Conservation (phyloP, 64 coral and sea anemone genomes). For the Porites lutea region DNA sequence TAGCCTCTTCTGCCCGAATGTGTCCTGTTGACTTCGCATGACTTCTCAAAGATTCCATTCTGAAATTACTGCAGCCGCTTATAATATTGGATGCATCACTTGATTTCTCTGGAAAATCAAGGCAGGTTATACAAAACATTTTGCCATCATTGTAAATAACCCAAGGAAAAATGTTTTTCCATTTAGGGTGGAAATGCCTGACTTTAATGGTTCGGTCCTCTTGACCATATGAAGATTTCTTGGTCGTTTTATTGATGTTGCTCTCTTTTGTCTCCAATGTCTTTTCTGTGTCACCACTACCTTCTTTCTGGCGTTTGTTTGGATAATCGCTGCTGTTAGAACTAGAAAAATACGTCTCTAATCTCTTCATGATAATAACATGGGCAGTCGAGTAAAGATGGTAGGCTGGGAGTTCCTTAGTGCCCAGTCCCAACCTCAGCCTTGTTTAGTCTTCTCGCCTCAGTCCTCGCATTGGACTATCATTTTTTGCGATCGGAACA, state of each 20-base stretch:
- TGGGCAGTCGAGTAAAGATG: conserved; percentile 37
- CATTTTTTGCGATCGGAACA: conserved; percentile 1
- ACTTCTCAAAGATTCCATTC: conserved; percentile 7
- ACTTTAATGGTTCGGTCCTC: conserved; percentile 2
- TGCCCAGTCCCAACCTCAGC: conserved; percentile 40
- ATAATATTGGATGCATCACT: not conserved
- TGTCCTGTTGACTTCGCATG: conserved; percentile 19
- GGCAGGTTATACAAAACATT: conserved; percentile 30
- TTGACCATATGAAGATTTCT: conserved; percentile 29
- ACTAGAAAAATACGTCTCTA: too few relatives aligned
- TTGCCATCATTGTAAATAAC: conserved; percentile 24
- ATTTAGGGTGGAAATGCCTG: conserved; percentile 38
- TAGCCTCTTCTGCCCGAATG: conserved; percentile 8
- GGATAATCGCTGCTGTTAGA: too few relatives aligned
- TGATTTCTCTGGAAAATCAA: conserved; percentile 18
- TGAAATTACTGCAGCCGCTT: not conserved
- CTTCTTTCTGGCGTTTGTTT: too few relatives aligned
- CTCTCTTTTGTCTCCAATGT: conserved; percentile 22
- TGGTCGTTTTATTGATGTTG: conserved; percentile 17
- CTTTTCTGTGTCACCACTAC: conserved; percentile 7
- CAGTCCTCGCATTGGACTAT: not conserved
- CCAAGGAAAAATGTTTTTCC: conserved; percentile 54
- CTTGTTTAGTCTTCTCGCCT: conserved; percentile 44
- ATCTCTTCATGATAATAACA: conserved; percentile 49
- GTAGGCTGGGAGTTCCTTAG: conserved; percentile 44